phyloP scores from a whole-genome alignment of 2,113 vertebrate species.

The Dipodomys ordii region DNA sequence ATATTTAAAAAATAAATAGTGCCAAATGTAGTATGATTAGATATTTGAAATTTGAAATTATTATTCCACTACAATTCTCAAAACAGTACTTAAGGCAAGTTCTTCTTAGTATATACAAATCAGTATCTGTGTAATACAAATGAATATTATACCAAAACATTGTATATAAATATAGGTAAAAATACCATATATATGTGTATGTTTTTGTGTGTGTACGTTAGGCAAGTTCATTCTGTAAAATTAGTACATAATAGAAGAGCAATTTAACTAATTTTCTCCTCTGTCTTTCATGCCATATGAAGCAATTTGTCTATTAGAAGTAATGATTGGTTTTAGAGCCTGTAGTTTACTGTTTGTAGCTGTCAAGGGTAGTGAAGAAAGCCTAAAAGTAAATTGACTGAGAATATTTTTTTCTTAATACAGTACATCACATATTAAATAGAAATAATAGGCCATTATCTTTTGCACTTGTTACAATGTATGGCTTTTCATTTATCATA shows the following conservation, averaged over 20 bases:
- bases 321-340: background rate
- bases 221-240: background rate
- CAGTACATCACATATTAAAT: background rate
- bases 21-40: background rate
- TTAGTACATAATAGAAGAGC: background rate
- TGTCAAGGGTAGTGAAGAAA: background rate
- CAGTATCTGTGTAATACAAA: background rate
- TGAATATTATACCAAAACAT: no score
- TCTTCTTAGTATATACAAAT: background rate
- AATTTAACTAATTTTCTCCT: background rate
- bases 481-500: constrained; percentile 55
- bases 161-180: background rate
- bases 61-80: background rate
- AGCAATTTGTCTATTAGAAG: background rate
- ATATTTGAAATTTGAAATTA: background rate
- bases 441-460: constrained; percentile 53
- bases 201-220: background rate
- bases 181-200: background rate
- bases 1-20: background rate
- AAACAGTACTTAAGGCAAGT: background rate
- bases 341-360: background rate
- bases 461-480: constrained; percentile 26
- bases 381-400: background rate
- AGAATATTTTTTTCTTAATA: constrained; percentile 5
- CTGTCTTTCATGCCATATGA: rapidly evolving